These are phyloP conservation scores for Eurytoma californica DNA, from an alignment of 2,888 invertebrate species.

Conservation along the genomic window DNA sequence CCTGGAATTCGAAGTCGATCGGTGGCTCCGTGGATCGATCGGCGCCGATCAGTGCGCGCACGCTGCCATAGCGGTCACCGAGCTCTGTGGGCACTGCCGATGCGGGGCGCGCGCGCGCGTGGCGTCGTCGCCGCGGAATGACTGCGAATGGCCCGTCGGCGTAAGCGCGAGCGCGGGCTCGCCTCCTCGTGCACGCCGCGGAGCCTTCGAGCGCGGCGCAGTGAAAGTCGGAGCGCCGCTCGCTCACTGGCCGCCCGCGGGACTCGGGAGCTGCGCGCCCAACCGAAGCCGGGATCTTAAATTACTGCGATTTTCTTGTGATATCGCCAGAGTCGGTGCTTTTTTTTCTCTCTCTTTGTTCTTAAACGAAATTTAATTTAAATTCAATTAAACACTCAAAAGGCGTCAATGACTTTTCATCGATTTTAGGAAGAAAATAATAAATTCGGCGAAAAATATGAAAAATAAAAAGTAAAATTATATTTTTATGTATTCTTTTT, in stretches of 20 bases:
- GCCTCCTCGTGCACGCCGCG: constrained; percentile 25
- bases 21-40: neutral
- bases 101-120: neutral
- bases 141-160: constrained; percentile 70
- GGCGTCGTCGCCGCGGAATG: constrained; percentile 63
- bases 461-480: too few relatives aligned
- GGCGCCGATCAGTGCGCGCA: neutral
- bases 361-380: too few relatives aligned
- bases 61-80: neutral
- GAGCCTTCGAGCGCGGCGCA: constrained; percentile 2
- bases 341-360: too few relatives aligned
- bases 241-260: constrained; percentile 6
- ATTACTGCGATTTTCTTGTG: too few relatives aligned
- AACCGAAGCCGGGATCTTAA: too few relatives aligned
- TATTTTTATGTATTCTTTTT: too few relatives aligned
- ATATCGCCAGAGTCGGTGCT: too few relatives aligned
- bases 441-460: too few relatives aligned
- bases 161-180: constrained; percentile 50
- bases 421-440: too few relatives aligned
- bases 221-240: constrained; percentile 31
- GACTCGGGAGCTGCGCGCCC: neutral
- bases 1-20: neutral
- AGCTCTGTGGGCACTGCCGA: neutral
- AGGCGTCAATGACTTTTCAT: too few relatives aligned
- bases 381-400: too few relatives aligned